Conservation (phyloP, 92 coral and sea anemone genomes). For the Phenganax subtilis region DNA sequence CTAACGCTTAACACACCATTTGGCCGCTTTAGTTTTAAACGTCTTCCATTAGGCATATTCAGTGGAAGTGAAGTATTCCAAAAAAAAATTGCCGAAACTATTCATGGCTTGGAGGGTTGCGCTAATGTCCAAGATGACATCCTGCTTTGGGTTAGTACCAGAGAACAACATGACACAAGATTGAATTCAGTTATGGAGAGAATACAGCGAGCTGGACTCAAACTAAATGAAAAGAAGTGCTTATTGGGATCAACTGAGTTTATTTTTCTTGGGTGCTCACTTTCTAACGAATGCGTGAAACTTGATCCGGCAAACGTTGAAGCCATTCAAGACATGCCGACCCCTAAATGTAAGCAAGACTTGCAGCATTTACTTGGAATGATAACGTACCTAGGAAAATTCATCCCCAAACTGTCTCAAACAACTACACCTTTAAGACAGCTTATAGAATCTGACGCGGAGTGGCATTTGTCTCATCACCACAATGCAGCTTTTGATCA, state of each 20-base stretch:
- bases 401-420: not conserved
- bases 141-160: not conserved
- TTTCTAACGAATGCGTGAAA: not conserved
- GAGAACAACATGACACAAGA: not conserved
- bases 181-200: too few relatives aligned
- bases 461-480: not conserved
- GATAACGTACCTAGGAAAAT: not conserved
- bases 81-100: too few relatives aligned
- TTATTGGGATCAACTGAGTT: too few relatives aligned
- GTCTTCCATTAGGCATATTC: not conserved
- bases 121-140: conserved; percentile 1
- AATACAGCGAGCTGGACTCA: too few relatives aligned
- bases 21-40: too few relatives aligned
- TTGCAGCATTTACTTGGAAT: not conserved
- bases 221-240: too few relatives aligned
- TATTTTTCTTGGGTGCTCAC: too few relatives aligned
- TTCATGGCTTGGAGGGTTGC: too few relatives aligned
- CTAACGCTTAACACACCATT: not conserved
- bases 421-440: conserved; percentile 1
- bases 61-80: not conserved
- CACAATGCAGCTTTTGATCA: not conserved
- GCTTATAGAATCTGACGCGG: conserved; percentile 5
- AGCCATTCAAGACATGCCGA: conserved; percentile 4
- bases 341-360: not conserved
- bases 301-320: not conserved